phyloP scores from a whole-genome alignment of 1,140 invertebrate genomes.

The Drosophila pectinifera region DNA sequence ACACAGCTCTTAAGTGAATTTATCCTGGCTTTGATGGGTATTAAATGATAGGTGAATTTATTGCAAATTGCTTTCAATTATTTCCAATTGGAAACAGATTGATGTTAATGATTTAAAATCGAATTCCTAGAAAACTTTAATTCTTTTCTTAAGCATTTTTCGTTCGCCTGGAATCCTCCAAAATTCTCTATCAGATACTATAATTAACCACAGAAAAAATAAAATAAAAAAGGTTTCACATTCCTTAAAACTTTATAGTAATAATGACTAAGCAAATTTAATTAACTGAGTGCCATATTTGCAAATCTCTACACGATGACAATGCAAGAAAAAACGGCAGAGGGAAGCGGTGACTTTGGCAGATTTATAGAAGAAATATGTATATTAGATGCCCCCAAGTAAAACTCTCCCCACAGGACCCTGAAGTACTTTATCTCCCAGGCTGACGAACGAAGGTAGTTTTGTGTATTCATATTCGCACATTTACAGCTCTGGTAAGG shows the following conservation, averaged over 20 bases:
- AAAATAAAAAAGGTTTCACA: not conserved
- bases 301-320: slow-evolving; percentile 8
- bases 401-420: not conserved
- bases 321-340: not conserved
- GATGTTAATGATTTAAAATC: not conserved
- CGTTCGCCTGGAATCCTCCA: no score
- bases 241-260: not conserved
- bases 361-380: slow-evolving; percentile 23
- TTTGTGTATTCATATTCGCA: slow-evolving; percentile 25
- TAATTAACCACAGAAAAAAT: no score
- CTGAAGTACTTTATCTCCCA: not conserved
- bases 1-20: slow-evolving; percentile 2
- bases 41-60: not conserved
- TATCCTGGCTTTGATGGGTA: not conserved
- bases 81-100: not conserved
- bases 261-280: not conserved
- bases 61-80: not conserved
- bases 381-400: not conserved
- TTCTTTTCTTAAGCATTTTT: no score
- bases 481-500: slow-evolving; percentile 19
- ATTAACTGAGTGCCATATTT: not conserved
- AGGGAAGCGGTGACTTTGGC: not conserved
- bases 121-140: no score
- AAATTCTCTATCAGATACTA: no score
- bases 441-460: slow-evolving; percentile 4